A percentile compares a stretch with the other conserved stretches of the same genome.
These are phyloP conservation scores for Nautilus pompilius DNA, from an alignment of 1,140 invertebrate genomes.

Conservation along the genomic window DNA sequence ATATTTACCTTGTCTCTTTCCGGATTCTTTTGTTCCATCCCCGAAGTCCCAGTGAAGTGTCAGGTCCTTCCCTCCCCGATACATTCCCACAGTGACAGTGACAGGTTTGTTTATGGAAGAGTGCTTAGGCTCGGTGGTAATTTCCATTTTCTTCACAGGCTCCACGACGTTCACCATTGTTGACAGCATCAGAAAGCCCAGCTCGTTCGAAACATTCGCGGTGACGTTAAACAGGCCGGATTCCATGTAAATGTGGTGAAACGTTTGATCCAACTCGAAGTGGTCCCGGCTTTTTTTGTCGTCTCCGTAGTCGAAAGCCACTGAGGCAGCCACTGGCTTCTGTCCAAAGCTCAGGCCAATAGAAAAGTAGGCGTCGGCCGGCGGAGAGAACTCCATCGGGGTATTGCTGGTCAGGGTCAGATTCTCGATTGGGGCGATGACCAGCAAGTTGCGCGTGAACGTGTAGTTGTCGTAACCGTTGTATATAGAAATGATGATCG, in stretches of 20 bases:
- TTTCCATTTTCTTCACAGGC: constrained; percentile 18
- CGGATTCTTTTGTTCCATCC: constrained; percentile 8
- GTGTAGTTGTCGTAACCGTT: constrained; percentile 31
- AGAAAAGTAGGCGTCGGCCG: constrained; percentile 19
- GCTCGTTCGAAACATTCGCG: constrained; percentile 25
- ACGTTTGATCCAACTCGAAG: constrained; percentile 14
- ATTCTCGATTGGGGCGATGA: constrained; percentile 26
- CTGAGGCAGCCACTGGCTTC: constrained; percentile 18
- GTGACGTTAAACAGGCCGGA: constrained; percentile 17
- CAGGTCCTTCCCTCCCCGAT: constrained; percentile 20
- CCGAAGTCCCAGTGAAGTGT: constrained; percentile 25
- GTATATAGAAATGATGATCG: constrained; percentile 26
- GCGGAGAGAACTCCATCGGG: constrained; percentile 26
- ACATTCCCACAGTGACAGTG: constrained; percentile 19
- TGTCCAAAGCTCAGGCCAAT: constrained; percentile 14
- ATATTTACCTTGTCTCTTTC: constrained; percentile 13
- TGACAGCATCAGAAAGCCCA: constrained; percentile 16
- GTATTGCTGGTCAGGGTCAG: constrained; percentile 17
- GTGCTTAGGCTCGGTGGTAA: constrained; percentile 16
- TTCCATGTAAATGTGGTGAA: constrained; percentile 20
- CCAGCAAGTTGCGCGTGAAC: constrained; percentile 16
- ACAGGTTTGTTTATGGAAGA: constrained; percentile 20
- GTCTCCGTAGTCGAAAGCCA: constrained; percentile 28
- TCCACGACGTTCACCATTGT: constrained; percentile 22
- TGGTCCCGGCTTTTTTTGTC: background rate